Evolutionary conservation across 2,797 vertebrate species (phyloP).

Genomic region (Alauda arvensis): DNA sequence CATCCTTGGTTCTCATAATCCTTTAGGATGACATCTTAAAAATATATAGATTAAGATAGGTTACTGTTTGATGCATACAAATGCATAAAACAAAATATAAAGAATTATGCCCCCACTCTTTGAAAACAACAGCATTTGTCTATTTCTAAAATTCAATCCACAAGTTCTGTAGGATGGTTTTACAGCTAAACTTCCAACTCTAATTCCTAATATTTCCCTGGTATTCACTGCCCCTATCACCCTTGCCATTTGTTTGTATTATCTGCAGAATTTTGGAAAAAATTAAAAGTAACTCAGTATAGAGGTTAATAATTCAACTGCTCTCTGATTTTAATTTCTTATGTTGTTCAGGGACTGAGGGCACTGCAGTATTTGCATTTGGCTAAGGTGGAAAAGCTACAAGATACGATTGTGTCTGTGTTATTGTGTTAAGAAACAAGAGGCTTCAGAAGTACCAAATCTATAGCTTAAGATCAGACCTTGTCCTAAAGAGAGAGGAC

Average conservation of each 20-base stretch:
- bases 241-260: background rate
- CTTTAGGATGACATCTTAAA: background rate
- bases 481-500: background rate
- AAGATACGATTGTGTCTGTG: accelerated
- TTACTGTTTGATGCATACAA: background rate
- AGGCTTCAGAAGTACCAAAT: background rate
- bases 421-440: background rate
- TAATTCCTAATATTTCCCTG: background rate
- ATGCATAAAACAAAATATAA: background rate
- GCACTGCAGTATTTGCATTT: background rate
- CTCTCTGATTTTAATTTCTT: background rate
- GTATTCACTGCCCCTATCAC: background rate
- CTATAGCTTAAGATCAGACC: background rate
- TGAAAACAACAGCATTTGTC: background rate
- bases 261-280: background rate
- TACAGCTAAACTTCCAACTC: background rate
- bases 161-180: background rate
- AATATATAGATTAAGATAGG: background rate
- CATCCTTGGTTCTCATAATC: background rate
- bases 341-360: background rate
- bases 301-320: background rate
- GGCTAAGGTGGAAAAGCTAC: background rate
- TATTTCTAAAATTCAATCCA: background rate
- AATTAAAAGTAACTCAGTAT: background rate
- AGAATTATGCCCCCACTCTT: background rate